A percentile compares a stretch with the other conserved stretches of the same genome.
Evolutionary conservation across 1,140 invertebrate species (phyloP).

Genomic region (Drosophila hydei): DNA sequence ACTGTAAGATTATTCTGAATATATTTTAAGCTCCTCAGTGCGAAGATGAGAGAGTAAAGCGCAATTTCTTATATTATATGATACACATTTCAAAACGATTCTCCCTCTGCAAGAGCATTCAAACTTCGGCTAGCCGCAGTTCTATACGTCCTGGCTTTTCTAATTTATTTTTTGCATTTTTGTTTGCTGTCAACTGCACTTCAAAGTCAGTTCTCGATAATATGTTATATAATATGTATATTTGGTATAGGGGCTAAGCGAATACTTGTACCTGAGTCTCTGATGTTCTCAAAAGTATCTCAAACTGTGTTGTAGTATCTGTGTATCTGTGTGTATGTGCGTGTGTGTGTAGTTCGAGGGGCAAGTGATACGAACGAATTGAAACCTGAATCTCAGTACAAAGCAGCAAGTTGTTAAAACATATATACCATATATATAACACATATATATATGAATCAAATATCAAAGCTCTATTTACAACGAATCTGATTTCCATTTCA

Average conservation of each 20-base stretch:
- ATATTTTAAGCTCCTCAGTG: too few species aligned
- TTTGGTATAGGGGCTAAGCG: slow-evolving; percentile 26
- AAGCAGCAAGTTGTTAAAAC: slow-evolving; percentile 35
- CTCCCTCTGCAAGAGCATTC: slow-evolving; percentile 4
- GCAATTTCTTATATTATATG: too few species aligned
- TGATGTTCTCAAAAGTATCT: slow-evolving; percentile 60
- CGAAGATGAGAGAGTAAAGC: too few species aligned
- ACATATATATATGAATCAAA: slow-evolving; percentile 6
- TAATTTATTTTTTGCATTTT: not conserved
- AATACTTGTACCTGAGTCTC: slow-evolving; percentile 74
- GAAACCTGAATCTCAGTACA: slow-evolving; percentile 75
- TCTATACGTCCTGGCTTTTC: not conserved
- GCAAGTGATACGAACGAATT: slow-evolving; percentile 54
- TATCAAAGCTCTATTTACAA: slow-evolving; percentile 7
- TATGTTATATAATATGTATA: slow-evolving; percentile 1
- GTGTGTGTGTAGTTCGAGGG: slow-evolving; percentile 11
- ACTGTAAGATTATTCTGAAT: too few species aligned
- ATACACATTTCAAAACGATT: too few species aligned
- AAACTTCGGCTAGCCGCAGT: not conserved
- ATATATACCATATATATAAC: slow-evolving; percentile 11
- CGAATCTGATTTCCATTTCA: not conserved
- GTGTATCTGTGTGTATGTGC: slow-evolving; percentile 33
- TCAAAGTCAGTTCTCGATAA: not conserved
- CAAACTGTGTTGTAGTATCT: slow-evolving; percentile 27
- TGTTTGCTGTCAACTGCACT: not conserved